Evolutionary conservation across 1,140 invertebrate species (phyloP).

Genomic region (Cydia splendana): DNA sequence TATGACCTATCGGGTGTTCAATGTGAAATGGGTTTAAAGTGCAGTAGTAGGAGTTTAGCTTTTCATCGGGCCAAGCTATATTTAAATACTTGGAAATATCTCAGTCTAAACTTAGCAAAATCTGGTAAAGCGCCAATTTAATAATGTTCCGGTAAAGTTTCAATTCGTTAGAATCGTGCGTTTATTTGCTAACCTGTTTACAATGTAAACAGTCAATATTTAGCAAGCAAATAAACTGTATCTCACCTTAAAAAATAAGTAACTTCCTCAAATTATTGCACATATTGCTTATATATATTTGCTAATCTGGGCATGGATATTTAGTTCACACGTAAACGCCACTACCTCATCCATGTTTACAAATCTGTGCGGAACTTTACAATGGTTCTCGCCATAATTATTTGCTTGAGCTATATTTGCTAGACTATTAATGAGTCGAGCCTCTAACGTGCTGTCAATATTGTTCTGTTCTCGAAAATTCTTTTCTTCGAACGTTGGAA

Average conservation of each 20-base stretch:
- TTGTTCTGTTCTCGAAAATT: constrained; percentile 18
- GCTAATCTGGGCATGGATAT: constrained; percentile 21
- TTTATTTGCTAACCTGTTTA: neutral
- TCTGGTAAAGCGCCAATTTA: constrained; percentile 11
- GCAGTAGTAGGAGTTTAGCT: neutral
- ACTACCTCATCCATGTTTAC: constrained; percentile 22
- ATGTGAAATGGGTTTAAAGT: too few relatives aligned
- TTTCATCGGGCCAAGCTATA: neutral
- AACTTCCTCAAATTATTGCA: constrained; percentile 23
- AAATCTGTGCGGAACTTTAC: constrained; percentile 27
- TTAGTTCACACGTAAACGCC: constrained; percentile 29
- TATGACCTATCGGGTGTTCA: too few relatives aligned
- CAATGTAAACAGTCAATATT: neutral
- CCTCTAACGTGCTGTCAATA: constrained; percentile 30
- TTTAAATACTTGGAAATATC: constrained; percentile 1
- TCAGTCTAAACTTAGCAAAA: neutral
- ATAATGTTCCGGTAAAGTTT: neutral
- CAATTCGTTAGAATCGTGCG: neutral
- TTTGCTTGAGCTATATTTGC: constrained; percentile 9
- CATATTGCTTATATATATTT: constrained; percentile 26
- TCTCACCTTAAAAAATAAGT: neutral
- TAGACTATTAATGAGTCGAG: constrained; percentile 8
- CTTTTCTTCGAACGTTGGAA: constrained; percentile 15
- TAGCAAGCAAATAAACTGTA: neutral
- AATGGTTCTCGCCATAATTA: constrained; percentile 14